phyloP scores from a whole-genome alignment of 2,113 vertebrate genomes.

The Tychaedon coryphoeus region DNA sequence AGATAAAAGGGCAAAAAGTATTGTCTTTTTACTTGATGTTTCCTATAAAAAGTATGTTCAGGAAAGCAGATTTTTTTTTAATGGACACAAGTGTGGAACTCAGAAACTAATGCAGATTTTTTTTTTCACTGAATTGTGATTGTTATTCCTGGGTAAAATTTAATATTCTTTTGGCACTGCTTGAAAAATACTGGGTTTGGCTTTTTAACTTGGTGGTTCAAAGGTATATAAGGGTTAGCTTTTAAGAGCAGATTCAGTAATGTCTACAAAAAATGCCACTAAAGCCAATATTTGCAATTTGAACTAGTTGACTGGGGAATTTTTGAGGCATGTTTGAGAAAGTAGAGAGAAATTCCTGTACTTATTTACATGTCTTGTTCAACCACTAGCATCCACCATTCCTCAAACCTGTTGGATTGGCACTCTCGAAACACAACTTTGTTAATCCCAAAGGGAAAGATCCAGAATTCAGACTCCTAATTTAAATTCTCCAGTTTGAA shows the following conservation, averaged over 20 bases:
- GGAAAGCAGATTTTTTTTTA: background rate
- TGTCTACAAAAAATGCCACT: background rate
- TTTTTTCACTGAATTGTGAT: background rate
- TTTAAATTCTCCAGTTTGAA: background rate
- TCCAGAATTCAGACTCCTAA: background rate
- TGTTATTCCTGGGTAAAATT: background rate
- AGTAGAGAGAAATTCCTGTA: background rate
- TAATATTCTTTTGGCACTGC: background rate
- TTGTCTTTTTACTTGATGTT: background rate
- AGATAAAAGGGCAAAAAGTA: background rate
- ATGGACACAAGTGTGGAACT: background rate
- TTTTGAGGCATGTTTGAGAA: background rate
- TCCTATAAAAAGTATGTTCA: background rate
- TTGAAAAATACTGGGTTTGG: background rate
- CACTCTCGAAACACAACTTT: background rate
- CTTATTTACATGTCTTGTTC: background rate
- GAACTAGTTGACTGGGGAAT: background rate
- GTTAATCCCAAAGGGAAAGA: background rate
- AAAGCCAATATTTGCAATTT: background rate
- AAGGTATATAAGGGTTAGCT: background rate
- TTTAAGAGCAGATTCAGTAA: background rate
- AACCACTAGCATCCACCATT: background rate
- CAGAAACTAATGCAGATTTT: background rate
- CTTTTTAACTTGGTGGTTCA: background rate
- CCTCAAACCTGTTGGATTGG: background rate